Base-by-base conservation (phyloP, 2,797 vertebrate genomes). In the Meriones psammophilus region DNA sequence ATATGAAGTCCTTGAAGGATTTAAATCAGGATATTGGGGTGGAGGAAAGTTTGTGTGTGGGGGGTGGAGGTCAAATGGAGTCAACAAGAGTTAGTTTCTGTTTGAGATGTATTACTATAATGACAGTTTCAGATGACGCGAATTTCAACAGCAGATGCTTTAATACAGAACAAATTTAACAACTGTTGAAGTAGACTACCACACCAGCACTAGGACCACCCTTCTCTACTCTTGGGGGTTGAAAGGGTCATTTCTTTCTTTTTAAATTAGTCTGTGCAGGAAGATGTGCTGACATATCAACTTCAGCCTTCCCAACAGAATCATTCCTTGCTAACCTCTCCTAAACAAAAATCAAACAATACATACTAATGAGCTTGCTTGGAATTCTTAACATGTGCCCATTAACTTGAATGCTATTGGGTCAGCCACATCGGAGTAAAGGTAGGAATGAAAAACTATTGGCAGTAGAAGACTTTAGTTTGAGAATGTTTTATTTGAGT, bases 41-140 rank as follows among this genome's bases (percentile, higher is more conserved):
- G 2, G 10, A 39, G 4, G 5, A 17, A 71, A 46, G 13, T 24
- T 50, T 50, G 50, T 50, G 50, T 50, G 50, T 50, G 50, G 8
- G 50, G 13, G 17, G 15, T 66, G 3, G 24, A 58, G 3, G 18
- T 22, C 13, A 73, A 5, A 42, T 91, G 8, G 18, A 2, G 50
- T 33, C 74, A 92, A n/a, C 7, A 83, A 68, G 26, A 78, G 24
- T 73, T 91, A 58, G 71, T 56, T 91, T 91, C 64, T 56, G 20
- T 80, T 62, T 88, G 71, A 54, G 42, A 5, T 15, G 68, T 28
- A 42, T 88, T 58, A 42, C 50, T 76, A 18, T 26, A 88, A 80
- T 22, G 28, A 18, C 64, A 90, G 15, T 77, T 90, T 90, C 36
- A 18, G 0, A 42, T 77, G 28, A 90, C 4, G 18, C 17, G 13